Evolutionary conservation across 2,797 vertebrate genomes (phyloP), one percentile per base, ranked within the genome.

Genomic region (Buceros bicornis): DNA sequence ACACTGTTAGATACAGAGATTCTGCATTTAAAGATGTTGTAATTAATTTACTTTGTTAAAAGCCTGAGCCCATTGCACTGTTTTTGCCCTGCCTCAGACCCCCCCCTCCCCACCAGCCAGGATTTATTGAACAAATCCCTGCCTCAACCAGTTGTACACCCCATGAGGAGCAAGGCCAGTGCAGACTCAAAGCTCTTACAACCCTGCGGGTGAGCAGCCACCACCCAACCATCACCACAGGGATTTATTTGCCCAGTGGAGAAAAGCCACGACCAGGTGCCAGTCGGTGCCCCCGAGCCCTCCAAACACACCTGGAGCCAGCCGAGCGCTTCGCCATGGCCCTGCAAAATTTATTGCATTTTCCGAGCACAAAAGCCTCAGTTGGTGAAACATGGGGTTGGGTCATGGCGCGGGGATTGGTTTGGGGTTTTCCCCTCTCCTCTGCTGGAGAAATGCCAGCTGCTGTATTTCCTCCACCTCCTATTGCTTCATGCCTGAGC

Each of bases 401-500:
- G n/a, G 37, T 40, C 37, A 40, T 40, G 37, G 37, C 12, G 37
- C 12, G 14, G 26, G 18, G 5, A 10, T 40, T 40, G 37, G 8
- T 40, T 40, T 40, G 37, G 2, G 6, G 14, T 3, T 14, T 5
- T 24, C 5, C 7, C 5, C 13, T 22, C 13, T 24, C 60, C 78
- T 18, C 29, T 6, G 12, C 17, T 42, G 28, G 14, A 18, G 26
- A 82, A 91, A 64, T 19, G 11, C 26, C 29, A 25, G 8, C 5
- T 83, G 60, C 83, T 77, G 65, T 61, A 89, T 64, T 89, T 67
- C 57, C 54, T 18, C n/a, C 70, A 37, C 43, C 42, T 64, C 45
- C 76, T 88, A 31, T 95, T 96, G 87, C 94, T 47, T 93, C 94
- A 96, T 3, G 40, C 82, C 79, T 90, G 91, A 91, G 90, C 95